Evolutionary conservation across 2,888 invertebrate species (phyloP), one percentile per base, ranked within the genome.

Genomic region (Melitaea athalia): DNA sequence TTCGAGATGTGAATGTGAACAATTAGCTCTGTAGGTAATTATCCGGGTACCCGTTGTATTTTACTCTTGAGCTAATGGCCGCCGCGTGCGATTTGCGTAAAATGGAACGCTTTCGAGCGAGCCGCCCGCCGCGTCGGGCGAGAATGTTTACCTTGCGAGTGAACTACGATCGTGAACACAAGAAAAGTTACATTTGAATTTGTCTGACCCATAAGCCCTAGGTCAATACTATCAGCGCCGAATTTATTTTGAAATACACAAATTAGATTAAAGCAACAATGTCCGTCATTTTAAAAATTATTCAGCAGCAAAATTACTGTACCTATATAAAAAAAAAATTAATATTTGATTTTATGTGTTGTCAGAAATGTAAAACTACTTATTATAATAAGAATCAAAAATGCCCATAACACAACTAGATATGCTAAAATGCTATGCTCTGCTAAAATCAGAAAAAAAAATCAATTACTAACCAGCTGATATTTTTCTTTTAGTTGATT

Each of bases 21-120:
- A 89, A 89, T 89, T 89, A 89, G 84, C 75, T 76, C 74, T 74
- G 78, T 76, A 73, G 75, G 85, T 85, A 89, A 89, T 89, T 89
- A 88, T 82, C 84, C 85, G 81, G 79, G 79, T 79, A 80, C 76
- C 83, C 81, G 81, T 78, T 84, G 81, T 79, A 80, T 83, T 83
- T 81, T 80, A 80, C 81, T 79, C 77, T 75, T 76, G 72, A 80
- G 77, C 79, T 87, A 85, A 88, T 86, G 82, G 79, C 77, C 78
- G 71, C 76, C 76, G 80, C 77, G 73, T 77, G 77, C 80, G 85
- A 85, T 86, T 84, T 82, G 80, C 82, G 80, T 85, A 81, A 83
- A 85, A 82, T 78, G 80, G 77, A 77, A 76, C 78, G 78, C 78
- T 74, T 79, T 73, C 72, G 65, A 70, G 66, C 64, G 66, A 8